Evolutionary conservation across 2,888 invertebrate genomes (phyloP), one percentile per base, ranked within the genome.

Genomic region (Ennomos fuscantarius): DNA sequence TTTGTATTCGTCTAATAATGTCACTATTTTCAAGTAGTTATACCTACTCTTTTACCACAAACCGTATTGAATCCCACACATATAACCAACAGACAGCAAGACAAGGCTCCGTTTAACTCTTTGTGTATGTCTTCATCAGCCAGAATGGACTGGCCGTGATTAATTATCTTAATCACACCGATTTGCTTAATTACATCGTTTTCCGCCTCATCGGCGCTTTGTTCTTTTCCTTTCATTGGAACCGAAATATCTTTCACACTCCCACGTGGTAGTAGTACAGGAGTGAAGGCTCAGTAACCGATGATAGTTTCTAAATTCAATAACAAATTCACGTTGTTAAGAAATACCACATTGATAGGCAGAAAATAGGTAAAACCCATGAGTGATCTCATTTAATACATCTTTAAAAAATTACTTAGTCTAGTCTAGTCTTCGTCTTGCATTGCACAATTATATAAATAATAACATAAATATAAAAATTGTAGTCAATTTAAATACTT

Each of bases 101-200:
- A 24, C 43, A 45, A 45, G 37, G 55, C 56, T 49, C 55, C 34
- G 45, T 66, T 63, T 60, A 62, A 65, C 57, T 45, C 54, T 51
- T 51, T 69, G 65, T 69, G 70, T 66, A 49, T 56, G 60, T 61
- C 50, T 56, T 42, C 52, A 55, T 56, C 55, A 57, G 51, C 39
- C 34, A 42, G 39, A 44, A 47, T 50, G 45, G 41, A 32, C 54
- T 47, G 36, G 55, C 55, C 56, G 58, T 69, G 73, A 83, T 83
- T 82, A 78, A 81, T 84, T 68, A 73, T 54, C 68, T 74, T 81
- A 82, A 84, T 82, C 76, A 65, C 77, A 64, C 77, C 72, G 73
- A 77, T 83, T 80, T 79, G 58, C 66, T 75, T 81, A 81, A 84
- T 82, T 76, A 76, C 75, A 62, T 78, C 72, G 74, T 77, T 82